Evolutionary conservation across 2,797 vertebrate genomes (phyloP).

Genomic region (Dipus sagitta): DNA sequence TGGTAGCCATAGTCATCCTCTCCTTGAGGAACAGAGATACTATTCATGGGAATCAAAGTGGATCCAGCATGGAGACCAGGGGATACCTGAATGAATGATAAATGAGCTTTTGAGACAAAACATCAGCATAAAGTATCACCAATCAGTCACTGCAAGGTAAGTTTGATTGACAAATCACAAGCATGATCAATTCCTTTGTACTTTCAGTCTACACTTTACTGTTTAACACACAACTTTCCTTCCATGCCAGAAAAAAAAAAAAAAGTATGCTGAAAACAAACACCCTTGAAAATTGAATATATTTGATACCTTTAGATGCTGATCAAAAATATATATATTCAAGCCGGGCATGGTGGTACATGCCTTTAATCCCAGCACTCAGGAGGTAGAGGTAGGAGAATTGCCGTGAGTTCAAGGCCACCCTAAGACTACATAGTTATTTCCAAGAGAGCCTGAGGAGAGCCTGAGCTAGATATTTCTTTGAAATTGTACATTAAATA

Average conservation of each 20-base stretch:
- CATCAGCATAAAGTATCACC: not conserved
- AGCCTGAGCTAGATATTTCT: not conserved
- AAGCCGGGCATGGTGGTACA: too few relatives aligned
- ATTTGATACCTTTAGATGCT: not conserved
- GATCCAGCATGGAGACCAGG: conserved; percentile 92
- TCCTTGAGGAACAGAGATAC: conserved; percentile 92
- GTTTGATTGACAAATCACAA: not conserved
- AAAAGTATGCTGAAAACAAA: not conserved
- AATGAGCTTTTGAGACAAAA: not conserved
- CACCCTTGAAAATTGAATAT: not conserved
- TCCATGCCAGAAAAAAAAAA: not conserved
- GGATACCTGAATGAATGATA: conserved; percentile 86
- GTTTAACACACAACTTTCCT: not conserved
- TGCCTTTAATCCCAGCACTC: too few relatives aligned
- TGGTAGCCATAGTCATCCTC: conserved; percentile 93
- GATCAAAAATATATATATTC: not conserved
- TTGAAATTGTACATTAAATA: conserved; percentile 15
- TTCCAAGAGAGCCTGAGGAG: too few relatives aligned
- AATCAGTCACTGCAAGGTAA: not conserved
- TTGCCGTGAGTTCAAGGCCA: too few relatives aligned
- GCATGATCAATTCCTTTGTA: not conserved
- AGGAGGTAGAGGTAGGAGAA: too few relatives aligned
- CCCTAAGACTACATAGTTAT: too few relatives aligned
- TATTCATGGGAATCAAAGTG: conserved; percentile 96
- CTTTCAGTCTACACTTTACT: conserved; percentile 13